Evolutionary conservation across 2,888 invertebrate species (phyloP).

Genomic region (Agriopis aurantiaria): DNA sequence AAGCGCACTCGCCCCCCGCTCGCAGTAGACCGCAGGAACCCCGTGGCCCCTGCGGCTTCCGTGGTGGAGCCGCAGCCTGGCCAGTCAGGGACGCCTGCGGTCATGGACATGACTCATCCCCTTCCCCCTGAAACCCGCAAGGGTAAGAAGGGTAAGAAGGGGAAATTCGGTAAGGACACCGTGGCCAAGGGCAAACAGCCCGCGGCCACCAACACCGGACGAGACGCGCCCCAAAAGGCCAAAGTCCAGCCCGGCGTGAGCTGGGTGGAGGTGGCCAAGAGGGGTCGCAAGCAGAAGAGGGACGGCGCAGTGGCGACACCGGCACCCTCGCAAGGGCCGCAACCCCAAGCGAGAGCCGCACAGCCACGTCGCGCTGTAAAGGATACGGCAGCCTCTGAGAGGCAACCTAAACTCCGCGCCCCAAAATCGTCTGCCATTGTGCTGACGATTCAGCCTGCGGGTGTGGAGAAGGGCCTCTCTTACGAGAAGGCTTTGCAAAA

Average conservation of each 20-base stretch:
- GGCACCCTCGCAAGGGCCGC: background rate
- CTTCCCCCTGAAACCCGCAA: background rate
- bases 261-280: background rate
- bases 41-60: too few relatives aligned
- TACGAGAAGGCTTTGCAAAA: conserved; percentile 11
- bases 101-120: too few relatives aligned
- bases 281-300: background rate
- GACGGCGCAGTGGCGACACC: too few relatives aligned
- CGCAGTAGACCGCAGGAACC: too few relatives aligned
- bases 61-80: too few relatives aligned
- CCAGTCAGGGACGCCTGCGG: too few relatives aligned
- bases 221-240: background rate
- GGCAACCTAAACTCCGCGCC: background rate
- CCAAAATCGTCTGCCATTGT: conserved; percentile 35
- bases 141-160: background rate
- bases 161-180: background rate
- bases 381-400: too few relatives aligned
- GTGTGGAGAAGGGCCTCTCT: background rate
- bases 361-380: background rate
- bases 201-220: background rate
- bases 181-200: too few relatives aligned
- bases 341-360: background rate
- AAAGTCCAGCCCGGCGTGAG: background rate
- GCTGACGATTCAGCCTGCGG: conserved; percentile 14
- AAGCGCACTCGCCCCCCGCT: too few relatives aligned